Percentiles rank a stretch among this genome's conserved stretches.
Evolutionary conservation across 2,797 vertebrate species (phyloP).

Genomic region (Dryobates pubescens): DNA sequence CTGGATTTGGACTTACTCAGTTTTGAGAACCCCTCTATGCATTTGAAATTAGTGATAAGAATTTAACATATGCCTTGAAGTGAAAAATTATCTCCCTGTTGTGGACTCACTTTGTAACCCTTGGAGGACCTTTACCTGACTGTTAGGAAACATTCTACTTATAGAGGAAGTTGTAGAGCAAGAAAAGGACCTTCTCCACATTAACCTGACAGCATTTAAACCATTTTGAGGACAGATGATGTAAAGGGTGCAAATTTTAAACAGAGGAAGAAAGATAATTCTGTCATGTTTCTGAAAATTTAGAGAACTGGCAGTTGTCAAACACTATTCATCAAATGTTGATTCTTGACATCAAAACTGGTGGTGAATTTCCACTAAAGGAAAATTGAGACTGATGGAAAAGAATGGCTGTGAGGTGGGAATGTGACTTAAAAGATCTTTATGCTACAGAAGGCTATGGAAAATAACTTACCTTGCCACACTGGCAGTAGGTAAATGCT

Average conservation of each 20-base stretch:
- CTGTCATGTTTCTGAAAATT: background rate
- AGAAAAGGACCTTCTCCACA: background rate
- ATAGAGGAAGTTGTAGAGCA: background rate
- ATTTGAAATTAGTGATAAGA: background rate
- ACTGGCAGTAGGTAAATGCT: background rate
- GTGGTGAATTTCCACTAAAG: background rate
- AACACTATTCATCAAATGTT: background rate
- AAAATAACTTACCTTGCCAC: background rate
- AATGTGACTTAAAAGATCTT: background rate
- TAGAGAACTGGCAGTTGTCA: background rate
- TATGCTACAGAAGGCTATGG: background rate
- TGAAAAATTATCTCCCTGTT: background rate
- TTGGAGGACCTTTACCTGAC: background rate
- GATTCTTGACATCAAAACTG: background rate
- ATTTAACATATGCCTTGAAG: background rate
- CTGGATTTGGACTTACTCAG: rapidly evolving
- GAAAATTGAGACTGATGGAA: background rate
- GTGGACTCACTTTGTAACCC: background rate
- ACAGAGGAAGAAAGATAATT: background rate
- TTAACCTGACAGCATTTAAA: background rate
- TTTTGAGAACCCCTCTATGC: background rate
- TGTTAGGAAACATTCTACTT: background rate
- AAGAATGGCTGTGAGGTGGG: background rate
- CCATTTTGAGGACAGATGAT: background rate
- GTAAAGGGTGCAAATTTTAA: background rate